Conservation (phyloP, 2,113 vertebrate genomes). For the Oxyura jamaicensis region DNA sequence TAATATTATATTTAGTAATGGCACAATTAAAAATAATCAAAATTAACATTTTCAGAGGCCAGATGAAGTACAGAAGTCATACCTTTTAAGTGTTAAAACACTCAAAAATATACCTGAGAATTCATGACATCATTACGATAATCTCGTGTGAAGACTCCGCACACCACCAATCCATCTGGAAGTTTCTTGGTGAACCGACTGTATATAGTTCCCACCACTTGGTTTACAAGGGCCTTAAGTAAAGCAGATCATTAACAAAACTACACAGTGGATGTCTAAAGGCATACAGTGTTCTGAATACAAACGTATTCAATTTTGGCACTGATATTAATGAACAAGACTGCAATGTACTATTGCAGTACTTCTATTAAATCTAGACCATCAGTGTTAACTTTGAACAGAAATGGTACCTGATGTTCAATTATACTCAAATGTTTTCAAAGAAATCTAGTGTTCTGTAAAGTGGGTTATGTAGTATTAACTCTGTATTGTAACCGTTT, state of each 20-base stretch:
- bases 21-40: neutral
- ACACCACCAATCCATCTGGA: slow-evolving; percentile 48
- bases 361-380: neutral
- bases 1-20: neutral
- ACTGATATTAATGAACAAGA: neutral
- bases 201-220: slow-evolving; percentile 69
- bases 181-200: slow-evolving; percentile 62
- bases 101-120: slow-evolving; percentile 61
- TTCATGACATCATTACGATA: slow-evolving; percentile 62
- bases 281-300: neutral
- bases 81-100: neutral
- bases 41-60: neutral
- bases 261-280: neutral
- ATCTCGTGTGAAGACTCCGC: slow-evolving; percentile 70
- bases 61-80: neutral
- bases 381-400: neutral
- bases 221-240: slow-evolving; percentile 75
- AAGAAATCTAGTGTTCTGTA: neutral
- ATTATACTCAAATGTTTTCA: neutral
- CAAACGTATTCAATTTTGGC: neutral
- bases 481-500: neutral
- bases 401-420: neutral
- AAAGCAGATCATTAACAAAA: neutral
- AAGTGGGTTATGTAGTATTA: neutral
- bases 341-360: neutral